A percentile compares a stretch with the other conserved stretches of the same genome.
Conservation (phyloP, 2,888 invertebrate species). For the Sarcophaga variegata region DNA sequence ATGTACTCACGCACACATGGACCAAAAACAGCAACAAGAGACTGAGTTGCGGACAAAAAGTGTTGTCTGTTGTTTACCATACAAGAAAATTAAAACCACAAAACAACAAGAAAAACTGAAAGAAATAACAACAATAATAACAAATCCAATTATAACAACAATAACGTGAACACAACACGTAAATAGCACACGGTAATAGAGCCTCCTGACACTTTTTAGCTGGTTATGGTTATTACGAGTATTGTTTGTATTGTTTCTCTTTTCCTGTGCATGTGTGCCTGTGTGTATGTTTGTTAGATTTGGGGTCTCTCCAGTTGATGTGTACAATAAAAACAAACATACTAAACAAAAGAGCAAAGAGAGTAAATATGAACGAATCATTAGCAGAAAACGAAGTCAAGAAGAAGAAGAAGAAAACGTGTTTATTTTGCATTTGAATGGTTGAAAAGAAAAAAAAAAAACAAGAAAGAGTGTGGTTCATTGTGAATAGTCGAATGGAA, state of each 20-base stretch:
- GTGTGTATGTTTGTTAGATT: background rate
- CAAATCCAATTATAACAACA: background rate
- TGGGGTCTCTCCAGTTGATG: background rate
- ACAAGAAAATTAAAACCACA: background rate
- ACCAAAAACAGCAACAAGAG: too few species aligned
- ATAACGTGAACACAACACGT: conserved; percentile 1
- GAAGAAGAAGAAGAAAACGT: conserved; percentile 33
- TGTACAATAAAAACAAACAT: conserved; percentile 20
- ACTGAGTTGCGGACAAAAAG: too few species aligned
- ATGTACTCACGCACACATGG: too few species aligned
- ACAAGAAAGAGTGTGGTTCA: background rate
- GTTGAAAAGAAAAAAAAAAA: background rate
- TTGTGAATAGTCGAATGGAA: background rate
- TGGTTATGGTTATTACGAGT: conserved; percentile 20
- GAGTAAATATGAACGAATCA: conserved; percentile 26
- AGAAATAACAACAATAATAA: background rate
- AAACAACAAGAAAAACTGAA: background rate
- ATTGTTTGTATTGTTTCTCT: background rate
- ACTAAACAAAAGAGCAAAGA: conserved; percentile 1
- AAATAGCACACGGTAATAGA: conserved; percentile 24
- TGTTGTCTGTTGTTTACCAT: too few species aligned
- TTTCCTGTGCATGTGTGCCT: background rate
- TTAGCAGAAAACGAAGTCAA: too few species aligned
- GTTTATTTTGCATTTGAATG: conserved; percentile 41
- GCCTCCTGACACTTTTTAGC: conserved; percentile 66